Base-by-base conservation (phyloP, 53 echinoderm and acorn worm genomes). In the Holothuria scabra region DNA sequence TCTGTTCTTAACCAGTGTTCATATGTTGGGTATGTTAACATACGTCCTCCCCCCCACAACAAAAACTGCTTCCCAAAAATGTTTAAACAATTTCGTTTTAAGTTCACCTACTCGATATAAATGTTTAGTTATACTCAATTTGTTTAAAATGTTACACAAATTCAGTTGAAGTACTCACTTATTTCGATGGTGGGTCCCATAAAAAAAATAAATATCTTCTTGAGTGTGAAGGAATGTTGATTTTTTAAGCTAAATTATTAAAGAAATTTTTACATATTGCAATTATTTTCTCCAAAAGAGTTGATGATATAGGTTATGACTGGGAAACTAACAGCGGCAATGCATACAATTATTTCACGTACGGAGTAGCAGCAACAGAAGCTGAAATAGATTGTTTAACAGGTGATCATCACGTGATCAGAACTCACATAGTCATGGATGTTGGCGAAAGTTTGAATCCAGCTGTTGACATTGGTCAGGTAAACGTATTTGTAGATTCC, bases 341-440 rank as follows among this genome's bases (percentile, higher is more conserved):
- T 7, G 69, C 65, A 22, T 86, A 59, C 28, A 62, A 63, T n/a
- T 90, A 92, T 56, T 92, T 86, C 75, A 22, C 68, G 11, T 86
- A 66, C 26, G 92, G 92, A n/a, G 87, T 60, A 24, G 89, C 87
- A 6, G 83, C 60, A 41, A 76, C 86, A 1, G 86, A 90, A 83
- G 86, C 84, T 6, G 92, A 92, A 64, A 84, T 92, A 10, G 92
- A 92, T 80, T 92, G 92, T 84, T 79, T 92, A 28, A 89, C 92
- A 1, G 92, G 92, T 55, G 86, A 89, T 48, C 92, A 92, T 67
- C 78, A 70, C 59, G 67, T 89, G 25, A 46, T 86, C 24, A 74
- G 89, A 28, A 89, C 89, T 1, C 89, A 92, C 59, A 92, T 92
- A 22, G 92, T 92, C 62, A 89, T 89, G 84, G 92, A 92, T 57